phyloP scores from a whole-genome alignment of 2,888 invertebrate species.

The Byasa hedistus region DNA sequence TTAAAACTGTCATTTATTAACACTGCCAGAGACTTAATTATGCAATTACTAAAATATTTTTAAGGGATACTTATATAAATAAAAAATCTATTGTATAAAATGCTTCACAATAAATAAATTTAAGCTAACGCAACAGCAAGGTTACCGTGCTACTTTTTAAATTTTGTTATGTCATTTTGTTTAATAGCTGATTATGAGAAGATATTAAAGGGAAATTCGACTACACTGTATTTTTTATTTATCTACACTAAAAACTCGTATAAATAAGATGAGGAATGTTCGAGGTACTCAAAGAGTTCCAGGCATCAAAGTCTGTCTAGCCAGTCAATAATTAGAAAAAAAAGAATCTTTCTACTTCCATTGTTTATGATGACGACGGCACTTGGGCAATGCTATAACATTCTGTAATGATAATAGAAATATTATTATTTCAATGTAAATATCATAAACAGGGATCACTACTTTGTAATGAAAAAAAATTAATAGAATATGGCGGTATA shows the following conservation, averaged over 20 bases:
- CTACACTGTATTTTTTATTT: constrained; percentile 22
- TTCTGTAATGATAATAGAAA: too few relatives aligned
- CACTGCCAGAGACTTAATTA: constrained; percentile 11
- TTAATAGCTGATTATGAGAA: constrained; percentile 43
- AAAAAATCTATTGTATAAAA: constrained; percentile 33
- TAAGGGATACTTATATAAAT: constrained; percentile 28
- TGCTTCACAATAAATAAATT: constrained; percentile 33
- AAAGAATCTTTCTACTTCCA: too few relatives aligned
- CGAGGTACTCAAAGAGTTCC: too few relatives aligned
- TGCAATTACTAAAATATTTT: constrained; percentile 27
- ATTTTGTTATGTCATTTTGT: constrained; percentile 51
- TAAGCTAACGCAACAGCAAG: constrained; percentile 37
- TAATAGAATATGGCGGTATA: too few relatives aligned
- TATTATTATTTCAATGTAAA: too few relatives aligned
- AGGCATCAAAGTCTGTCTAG: too few relatives aligned
- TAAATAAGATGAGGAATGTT: too few relatives aligned
- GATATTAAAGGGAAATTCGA: constrained; percentile 31
- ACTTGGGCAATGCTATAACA: too few relatives aligned
- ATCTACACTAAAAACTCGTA: not conserved
- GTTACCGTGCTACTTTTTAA: constrained; percentile 39
- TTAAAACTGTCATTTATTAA: constrained; percentile 18
- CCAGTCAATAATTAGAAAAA: too few relatives aligned
- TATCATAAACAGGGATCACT: too few relatives aligned
- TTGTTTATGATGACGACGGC: too few relatives aligned
- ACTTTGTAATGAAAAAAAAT: too few relatives aligned